Base-by-base conservation (phyloP, 2,113 vertebrate species). In the Puntigrus tetrazona region DNA sequence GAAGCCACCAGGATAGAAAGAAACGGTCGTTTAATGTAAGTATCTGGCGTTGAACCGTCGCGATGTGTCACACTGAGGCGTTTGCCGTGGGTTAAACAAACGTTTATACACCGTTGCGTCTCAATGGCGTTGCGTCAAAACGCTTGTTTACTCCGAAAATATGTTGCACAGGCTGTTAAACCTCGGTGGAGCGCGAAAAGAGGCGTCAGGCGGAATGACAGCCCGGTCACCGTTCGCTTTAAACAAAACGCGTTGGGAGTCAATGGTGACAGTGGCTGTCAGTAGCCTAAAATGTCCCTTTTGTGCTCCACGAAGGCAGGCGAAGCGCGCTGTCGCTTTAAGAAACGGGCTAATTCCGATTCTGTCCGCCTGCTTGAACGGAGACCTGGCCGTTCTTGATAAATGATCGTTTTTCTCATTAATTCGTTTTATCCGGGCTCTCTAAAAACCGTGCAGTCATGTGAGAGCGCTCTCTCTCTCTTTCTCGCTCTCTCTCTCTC, bases 21-120 rank as follows among this genome's bases (percentile, higher is more conserved):
- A 81, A 10, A 65, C 78, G 27, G 61, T 47, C 79, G 63, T 70
- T 81, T 70, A 63, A 81, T 81, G 79, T 82, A 38, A 82, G 80
- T 82, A 70, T 82, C 1, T 70, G 29, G 20, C 78, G 16, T 29
- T 65, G 16, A 20, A 31, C 27, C 2, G 22, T 67, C 61, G 0
- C 25, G 1, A 52, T 31, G 45, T 57, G 22, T 78, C 31, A 57
- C 22, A n/a, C 52, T 4, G 52, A 57, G 52, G 52, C 52, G 52
- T 38, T 29, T 13, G 45, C 3, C 36, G 5, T 25, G 10, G 29
- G 5, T 36, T 63, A 43, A 78, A 27, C 5, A 29, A 6, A 43
- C 5, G 9, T 36, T 31, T 18, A 14, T 52, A 36, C 29, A 20
- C 14, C 1, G 18, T 22, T 47, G n/a, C 38, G 13, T 45, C 8